Evolutionary conservation across 2,113 vertebrate species (phyloP).

Genomic region (Dasyprocta punctata): DNA sequence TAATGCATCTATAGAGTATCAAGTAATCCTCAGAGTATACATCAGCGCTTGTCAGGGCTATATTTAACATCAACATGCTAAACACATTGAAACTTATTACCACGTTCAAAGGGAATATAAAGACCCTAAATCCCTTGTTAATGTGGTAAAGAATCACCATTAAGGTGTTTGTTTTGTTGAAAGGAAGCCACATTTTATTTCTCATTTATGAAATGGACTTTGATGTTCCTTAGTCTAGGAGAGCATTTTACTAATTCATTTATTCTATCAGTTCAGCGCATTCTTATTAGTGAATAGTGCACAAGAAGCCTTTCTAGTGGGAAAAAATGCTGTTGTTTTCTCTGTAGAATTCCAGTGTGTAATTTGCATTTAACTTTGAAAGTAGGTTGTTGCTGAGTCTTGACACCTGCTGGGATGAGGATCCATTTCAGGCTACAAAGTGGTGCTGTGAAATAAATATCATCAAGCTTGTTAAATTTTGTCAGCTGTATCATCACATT

Average conservation of each 20-base stretch:
- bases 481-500: constrained; percentile 72
- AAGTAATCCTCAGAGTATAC: constrained; percentile 72
- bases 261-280: constrained; percentile 56
- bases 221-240: constrained; percentile 71
- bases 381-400: constrained; percentile 76
- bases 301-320: constrained; percentile 41
- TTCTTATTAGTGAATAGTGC: constrained; percentile 55
- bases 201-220: constrained; percentile 73
- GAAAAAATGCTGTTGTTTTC: constrained; percentile 36
- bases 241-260: constrained; percentile 51
- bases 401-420: constrained; percentile 82
- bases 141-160: constrained; percentile 63
- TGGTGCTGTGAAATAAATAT: constrained; percentile 81
- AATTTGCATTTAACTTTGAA: constrained; percentile 81
- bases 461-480: constrained; percentile 79
- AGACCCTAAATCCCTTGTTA: constrained; percentile 63
- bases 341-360: constrained; percentile 77
- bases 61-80: constrained; percentile 67
- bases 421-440: constrained; percentile 84
- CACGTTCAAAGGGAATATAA: constrained; percentile 73
- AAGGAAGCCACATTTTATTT: constrained; percentile 68
- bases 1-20: constrained; percentile 54
- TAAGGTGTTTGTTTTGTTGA: constrained; percentile 72
- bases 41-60: constrained; percentile 65
- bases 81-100: constrained; percentile 71